Percentiles rank a stretch among this genome's conserved stretches.
phyloP scores from a whole-genome alignment of 2,888 invertebrate genomes.

The Drosophila subsilvestris region DNA sequence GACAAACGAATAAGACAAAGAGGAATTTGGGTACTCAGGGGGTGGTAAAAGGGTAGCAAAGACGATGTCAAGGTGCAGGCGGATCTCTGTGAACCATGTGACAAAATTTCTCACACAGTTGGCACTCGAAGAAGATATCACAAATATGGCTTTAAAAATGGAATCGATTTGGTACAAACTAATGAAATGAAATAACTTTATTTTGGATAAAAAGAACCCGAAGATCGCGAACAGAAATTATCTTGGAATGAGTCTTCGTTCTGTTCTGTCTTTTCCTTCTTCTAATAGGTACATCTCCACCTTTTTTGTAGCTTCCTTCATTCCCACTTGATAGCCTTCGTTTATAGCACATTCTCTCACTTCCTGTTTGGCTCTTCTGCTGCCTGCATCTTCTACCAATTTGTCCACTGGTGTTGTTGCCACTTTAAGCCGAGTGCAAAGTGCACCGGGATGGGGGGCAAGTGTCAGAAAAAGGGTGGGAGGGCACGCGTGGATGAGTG shows the following conservation, averaged over 20 bases:
- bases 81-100: too few relatives aligned
- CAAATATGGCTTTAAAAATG: too few relatives aligned
- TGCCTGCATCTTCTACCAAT: constrained; percentile 22
- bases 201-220: too few relatives aligned
- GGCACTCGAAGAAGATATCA: too few relatives aligned
- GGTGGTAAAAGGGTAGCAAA: background rate
- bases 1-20: constrained; percentile 1
- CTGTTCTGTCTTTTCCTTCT: background rate
- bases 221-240: too few relatives aligned
- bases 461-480: constrained; percentile 52
- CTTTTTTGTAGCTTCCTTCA: background rate
- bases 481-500: constrained; percentile 62
- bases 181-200: too few relatives aligned
- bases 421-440: constrained; percentile 22
- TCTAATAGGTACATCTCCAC: background rate
- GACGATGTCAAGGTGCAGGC: background rate
- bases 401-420: constrained; percentile 15
- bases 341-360: constrained; percentile 17
- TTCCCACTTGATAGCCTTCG: constrained; percentile 4
- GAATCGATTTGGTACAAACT: too few relatives aligned
- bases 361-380: constrained; percentile 5
- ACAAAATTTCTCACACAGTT: too few relatives aligned
- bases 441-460: constrained; percentile 1
- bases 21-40: constrained; percentile 9
- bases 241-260: too few relatives aligned